A percentile compares a stretch with the other conserved stretches of the same genome.
Evolutionary conservation across 2,888 invertebrate species (phyloP).

Genomic region (Xestoiulus laeticollis): DNA sequence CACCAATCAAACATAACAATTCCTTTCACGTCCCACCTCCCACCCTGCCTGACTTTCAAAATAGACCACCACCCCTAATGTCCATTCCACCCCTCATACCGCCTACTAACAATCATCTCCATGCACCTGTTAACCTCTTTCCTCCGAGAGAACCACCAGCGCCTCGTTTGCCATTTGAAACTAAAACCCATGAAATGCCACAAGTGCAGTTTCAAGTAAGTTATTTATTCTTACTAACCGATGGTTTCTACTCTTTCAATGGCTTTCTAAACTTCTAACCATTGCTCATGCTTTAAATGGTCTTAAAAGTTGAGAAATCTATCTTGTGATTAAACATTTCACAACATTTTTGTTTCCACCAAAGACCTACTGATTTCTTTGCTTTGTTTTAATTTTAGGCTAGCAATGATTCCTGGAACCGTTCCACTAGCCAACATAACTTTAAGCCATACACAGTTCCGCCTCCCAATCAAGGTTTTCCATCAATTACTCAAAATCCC

Average conservation of each 20-base stretch:
- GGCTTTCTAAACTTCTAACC: too few relatives aligned
- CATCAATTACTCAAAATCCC: not conserved
- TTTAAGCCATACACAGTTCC: conserved; percentile 28
- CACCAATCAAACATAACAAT: not conserved
- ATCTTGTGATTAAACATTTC: too few relatives aligned
- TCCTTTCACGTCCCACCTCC: not conserved
- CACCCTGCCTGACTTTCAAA: not conserved
- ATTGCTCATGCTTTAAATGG: too few relatives aligned
- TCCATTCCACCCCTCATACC: conserved; percentile 13
- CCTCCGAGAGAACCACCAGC: conserved; percentile 16
- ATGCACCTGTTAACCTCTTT: not conserved
- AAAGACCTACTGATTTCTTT: not conserved
- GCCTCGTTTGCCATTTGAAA: not conserved
- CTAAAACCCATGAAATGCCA: not conserved
- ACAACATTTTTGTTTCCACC: too few relatives aligned
- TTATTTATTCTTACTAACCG: too few relatives aligned
- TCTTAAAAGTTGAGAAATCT: too few relatives aligned
- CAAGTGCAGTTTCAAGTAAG: conserved; percentile 38
- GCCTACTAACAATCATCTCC: not conserved
- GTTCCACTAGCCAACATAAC: not conserved
- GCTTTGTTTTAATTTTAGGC: not conserved
- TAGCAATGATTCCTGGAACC: not conserved
- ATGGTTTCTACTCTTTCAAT: too few relatives aligned
- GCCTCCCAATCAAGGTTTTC: not conserved
- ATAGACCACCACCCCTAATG: conserved; percentile 23